These are phyloP conservation scores for Trogon surrucura DNA, from an alignment of 2,113 vertebrate genomes.

Conservation along the genomic window DNA sequence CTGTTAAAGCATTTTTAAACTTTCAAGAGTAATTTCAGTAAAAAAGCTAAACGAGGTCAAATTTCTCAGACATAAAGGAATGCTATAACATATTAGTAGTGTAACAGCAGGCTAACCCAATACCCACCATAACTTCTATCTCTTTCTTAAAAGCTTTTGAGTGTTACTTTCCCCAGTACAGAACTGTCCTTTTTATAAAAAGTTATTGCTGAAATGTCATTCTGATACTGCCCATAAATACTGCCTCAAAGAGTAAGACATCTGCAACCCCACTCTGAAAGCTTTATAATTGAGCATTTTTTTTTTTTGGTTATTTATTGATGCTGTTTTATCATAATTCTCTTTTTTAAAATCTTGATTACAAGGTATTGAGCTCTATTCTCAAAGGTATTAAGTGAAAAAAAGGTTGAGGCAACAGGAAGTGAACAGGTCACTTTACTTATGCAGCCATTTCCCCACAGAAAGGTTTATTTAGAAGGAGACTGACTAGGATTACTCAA, in stretches of 20 bases:
- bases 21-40: background rate
- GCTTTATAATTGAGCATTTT: background rate
- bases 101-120: background rate
- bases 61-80: background rate
- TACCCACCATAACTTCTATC: background rate
- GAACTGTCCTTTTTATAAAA: background rate
- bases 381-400: background rate
- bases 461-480: constrained; percentile 17
- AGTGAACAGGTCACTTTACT: background rate
- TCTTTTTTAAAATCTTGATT: background rate
- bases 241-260: background rate
- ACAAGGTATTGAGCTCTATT: background rate
- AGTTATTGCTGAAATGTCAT: background rate
- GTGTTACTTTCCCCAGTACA: background rate
- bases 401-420: background rate
- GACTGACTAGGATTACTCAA: constrained; percentile 19
- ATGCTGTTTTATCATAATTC: background rate
- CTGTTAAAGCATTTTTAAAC: background rate
- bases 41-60: background rate
- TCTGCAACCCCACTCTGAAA: background rate
- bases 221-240: background rate
- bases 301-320: background rate
- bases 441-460: background rate
- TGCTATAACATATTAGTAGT: background rate
- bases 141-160: background rate